Percentiles rank a stretch among this genome's conserved stretches.
phyloP scores from a whole-genome alignment of 2,113 vertebrate species.

The Ceyx melanurus region DNA sequence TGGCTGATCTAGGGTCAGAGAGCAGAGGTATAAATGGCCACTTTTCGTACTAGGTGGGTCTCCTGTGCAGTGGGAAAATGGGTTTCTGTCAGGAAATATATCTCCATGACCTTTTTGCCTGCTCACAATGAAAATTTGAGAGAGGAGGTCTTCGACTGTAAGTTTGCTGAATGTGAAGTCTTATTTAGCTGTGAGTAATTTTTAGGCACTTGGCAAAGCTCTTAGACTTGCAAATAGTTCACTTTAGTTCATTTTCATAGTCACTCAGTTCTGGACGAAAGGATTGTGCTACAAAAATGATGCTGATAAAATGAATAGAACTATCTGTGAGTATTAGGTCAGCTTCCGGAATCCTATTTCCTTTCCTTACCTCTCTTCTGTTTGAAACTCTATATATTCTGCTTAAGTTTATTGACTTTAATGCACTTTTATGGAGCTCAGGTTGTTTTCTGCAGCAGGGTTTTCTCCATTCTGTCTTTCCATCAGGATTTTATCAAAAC shows the following conservation, averaged over 20 bases:
- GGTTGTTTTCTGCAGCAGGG: neutral
- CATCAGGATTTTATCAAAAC: neutral
- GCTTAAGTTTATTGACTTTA: neutral
- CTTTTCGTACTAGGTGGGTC: neutral
- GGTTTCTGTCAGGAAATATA: neutral
- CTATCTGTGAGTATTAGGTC: neutral
- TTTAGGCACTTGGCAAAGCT: neutral
- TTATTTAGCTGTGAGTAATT: neutral
- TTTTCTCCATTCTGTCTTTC: neutral
- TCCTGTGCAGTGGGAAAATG: neutral
- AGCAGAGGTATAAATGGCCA: neutral
- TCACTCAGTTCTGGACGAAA: neutral
- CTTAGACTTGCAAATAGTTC: neutral
- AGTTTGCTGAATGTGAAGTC: neutral
- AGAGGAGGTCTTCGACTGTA: neutral
- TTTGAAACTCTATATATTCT: neutral
- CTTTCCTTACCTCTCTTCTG: neutral
- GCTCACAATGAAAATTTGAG: neutral
- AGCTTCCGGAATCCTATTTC: neutral
- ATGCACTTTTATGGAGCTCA: neutral
- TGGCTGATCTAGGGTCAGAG: neutral
- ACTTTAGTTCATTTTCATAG: neutral
- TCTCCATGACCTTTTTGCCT: neutral
- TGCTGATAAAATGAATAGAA: neutral
- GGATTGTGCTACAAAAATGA: neutral